A percentile compares a stretch with the other conserved stretches of the same genome.
Evolutionary conservation across 2,888 invertebrate species (phyloP).

Genomic region (Dryococelus australis): DNA sequence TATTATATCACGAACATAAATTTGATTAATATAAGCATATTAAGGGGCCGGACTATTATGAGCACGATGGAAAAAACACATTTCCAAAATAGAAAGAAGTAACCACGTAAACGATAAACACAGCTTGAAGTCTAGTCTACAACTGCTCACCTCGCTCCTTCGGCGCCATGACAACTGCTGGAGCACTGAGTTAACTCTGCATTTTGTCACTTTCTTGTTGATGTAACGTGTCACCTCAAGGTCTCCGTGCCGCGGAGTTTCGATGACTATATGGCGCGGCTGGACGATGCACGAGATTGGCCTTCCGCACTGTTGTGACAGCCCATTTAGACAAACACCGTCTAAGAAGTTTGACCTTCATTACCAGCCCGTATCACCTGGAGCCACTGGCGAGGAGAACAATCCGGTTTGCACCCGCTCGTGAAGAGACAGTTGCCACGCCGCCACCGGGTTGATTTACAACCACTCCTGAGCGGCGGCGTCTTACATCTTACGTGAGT

Average conservation of each 20-base stretch:
- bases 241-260: background rate
- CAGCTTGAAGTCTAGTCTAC: too few relatives aligned
- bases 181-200: background rate
- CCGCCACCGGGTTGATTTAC: too few relatives aligned
- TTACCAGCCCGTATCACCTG: background rate
- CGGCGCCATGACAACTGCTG: background rate
- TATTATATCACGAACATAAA: too few relatives aligned
- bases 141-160: constrained; percentile 4
- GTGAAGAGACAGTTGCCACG: background rate
- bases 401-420: background rate
- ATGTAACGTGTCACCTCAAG: background rate
- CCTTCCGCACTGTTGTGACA: background rate
- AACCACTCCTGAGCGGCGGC: too few relatives aligned
- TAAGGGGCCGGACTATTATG: too few relatives aligned
- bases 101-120: too few relatives aligned
- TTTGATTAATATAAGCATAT: too few relatives aligned
- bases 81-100: too few relatives aligned
- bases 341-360: background rate
- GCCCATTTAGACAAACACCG: background rate
- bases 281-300: background rate
- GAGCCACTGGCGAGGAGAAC: background rate
- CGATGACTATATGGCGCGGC: background rate
- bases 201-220: background rate
- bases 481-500: too few relatives aligned
- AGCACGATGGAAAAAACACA: too few relatives aligned